These are phyloP conservation scores for Pungitius pungitius DNA, from an alignment of 2,113 vertebrate genomes.

Conservation along the genomic window DNA sequence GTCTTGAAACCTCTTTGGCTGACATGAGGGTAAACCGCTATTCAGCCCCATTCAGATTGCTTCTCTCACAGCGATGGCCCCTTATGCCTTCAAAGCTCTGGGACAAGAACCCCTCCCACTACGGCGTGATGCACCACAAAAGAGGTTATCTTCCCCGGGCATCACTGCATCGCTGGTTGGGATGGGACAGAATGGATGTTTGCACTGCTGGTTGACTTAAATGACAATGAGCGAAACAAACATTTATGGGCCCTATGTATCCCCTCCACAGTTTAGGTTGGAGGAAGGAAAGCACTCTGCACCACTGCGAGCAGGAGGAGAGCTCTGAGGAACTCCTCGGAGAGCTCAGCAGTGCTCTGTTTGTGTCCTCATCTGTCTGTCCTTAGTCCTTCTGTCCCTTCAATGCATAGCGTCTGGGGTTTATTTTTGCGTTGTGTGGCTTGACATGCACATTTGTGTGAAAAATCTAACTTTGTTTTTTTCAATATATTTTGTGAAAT, in stretches of 20 bases:
- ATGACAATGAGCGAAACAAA: slow-evolving; percentile 38
- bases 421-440: neutral
- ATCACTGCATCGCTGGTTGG: slow-evolving; percentile 37
- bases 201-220: slow-evolving; percentile 53
- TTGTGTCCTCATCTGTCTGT: neutral
- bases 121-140: slow-evolving; percentile 27
- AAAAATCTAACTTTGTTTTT: too few species aligned
- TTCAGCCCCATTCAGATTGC: slow-evolving; percentile 48
- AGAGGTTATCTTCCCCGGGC: slow-evolving; percentile 46
- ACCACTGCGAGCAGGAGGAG: neutral
- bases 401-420: neutral
- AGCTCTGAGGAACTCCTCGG: neutral
- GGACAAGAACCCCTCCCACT: neutral
- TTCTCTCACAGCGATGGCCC: slow-evolving; percentile 40
- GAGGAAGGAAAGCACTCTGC: neutral
- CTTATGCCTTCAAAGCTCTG: slow-evolving; percentile 44
- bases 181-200: slow-evolving; percentile 47
- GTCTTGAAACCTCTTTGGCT: slow-evolving; percentile 44
- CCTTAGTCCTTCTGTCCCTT: neutral
- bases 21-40: slow-evolving; percentile 69
- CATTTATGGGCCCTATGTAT: slow-evolving; percentile 3
- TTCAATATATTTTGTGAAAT: too few species aligned
- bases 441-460: too few species aligned
- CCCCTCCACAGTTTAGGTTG: neutral
- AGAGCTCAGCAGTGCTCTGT: neutral